A percentile compares a stretch with the other conserved stretches of the same genome.
Evolutionary conservation across 2,113 vertebrate species (phyloP).

Genomic region (Aldabrachelys gigantea): DNA sequence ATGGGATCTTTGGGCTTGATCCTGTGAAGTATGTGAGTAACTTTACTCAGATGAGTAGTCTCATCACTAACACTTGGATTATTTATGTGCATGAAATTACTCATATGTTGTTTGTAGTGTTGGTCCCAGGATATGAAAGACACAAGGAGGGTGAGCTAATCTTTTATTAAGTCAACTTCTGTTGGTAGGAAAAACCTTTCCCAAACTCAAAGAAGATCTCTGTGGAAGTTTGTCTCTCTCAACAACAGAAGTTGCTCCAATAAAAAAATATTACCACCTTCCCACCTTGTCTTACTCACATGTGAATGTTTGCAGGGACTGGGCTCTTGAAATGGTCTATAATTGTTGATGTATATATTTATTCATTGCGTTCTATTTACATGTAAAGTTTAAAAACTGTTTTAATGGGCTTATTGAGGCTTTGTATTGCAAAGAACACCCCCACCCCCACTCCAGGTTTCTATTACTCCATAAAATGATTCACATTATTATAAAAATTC

Average conservation of each 20-base stretch:
- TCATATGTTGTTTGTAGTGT: background rate
- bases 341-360: background rate
- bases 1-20: background rate
- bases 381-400: background rate
- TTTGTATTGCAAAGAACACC: background rate
- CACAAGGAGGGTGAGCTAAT: background rate
- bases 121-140: background rate
- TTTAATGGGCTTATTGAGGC: background rate
- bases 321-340: background rate
- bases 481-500: slow-evolving; percentile 11
- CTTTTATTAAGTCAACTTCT: background rate
- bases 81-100: background rate
- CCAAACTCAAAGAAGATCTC: background rate
- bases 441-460: background rate
- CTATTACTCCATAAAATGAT: background rate
- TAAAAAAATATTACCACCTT: background rate
- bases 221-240: background rate
- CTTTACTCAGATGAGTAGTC: background rate
- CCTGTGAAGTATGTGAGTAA: background rate
- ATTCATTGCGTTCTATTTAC: background rate
- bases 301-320: background rate
- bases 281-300: background rate
- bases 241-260: background rate
- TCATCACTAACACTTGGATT: background rate
- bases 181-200: background rate